Conservation (phyloP, 2,113 vertebrate genomes). For the Eira barbara region DNA sequence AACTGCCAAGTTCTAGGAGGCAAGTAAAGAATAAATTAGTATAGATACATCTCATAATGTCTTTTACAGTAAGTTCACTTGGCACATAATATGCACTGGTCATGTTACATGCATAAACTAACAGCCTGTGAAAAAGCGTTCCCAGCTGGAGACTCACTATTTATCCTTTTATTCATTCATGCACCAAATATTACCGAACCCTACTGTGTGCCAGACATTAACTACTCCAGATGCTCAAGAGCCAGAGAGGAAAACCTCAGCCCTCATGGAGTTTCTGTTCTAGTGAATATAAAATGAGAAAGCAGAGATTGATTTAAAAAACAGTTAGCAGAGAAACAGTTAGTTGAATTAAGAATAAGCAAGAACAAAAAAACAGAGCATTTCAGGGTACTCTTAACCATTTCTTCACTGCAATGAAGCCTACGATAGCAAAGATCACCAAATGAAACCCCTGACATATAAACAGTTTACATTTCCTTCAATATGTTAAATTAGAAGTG, state of each 20-base stretch:
- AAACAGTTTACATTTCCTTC: not conserved
- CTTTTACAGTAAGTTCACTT: not conserved
- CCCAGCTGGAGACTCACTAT: not conserved
- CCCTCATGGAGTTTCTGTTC: not conserved
- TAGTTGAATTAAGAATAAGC: not conserved
- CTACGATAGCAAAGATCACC: not conserved
- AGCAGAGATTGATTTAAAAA: not conserved
- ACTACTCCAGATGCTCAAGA: not conserved
- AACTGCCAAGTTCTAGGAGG: not conserved
- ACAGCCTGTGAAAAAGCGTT: not conserved
- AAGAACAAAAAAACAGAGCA: not conserved
- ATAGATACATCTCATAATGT: not conserved
- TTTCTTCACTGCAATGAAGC: not conserved
- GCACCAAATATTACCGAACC: not conserved
- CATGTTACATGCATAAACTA: not conserved
- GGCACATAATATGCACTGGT: not conserved
- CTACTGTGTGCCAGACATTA: not conserved
- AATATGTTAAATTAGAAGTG: not conserved
- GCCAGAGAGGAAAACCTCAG: not conserved
- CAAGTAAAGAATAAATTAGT: not conserved
- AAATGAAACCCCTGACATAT: not conserved
- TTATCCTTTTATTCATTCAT: not conserved
- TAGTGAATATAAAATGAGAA: not conserved
- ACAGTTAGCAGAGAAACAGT: not conserved
- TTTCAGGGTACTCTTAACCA: not conserved